Base-by-base conservation (phyloP, 1,140 invertebrate species). In the Brachionus rotundiformis region DNA sequence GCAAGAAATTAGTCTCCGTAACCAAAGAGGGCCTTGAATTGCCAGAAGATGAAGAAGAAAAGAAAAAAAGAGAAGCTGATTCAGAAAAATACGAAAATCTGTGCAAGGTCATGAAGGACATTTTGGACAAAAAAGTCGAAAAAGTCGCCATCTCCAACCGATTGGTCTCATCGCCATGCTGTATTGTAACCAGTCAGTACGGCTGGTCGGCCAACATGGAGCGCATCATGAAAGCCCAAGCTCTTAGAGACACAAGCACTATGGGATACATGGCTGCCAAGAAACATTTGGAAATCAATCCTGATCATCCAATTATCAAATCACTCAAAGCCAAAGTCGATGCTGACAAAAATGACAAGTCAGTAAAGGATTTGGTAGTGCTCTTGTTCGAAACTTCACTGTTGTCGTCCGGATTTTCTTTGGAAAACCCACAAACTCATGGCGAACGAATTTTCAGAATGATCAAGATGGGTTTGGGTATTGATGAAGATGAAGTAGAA, bases 181-280 rank as follows among this genome's bases (percentile, higher is more conserved):
- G 96, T 88, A 98, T 99, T 85, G 97, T 99, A 19, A 98, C 96
- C 13, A 95, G 94, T 13, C 95, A 98, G 87, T 98, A 96, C 87
- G 96, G 96, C 63, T 98, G 96, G 97, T 95, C 96, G 6, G 96
- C 96, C 4, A 99, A 99, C 89, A 99, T 99, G 96, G 97, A 99
- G 87, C 91, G 96, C 81, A 98, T 99, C 88, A 98, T 98, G 96
- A 98, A 98, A 88, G 96, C 96, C 0, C 95, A 98, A 87, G 95
- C 95, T 39, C 90, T 98, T 0, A 89, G 94, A 27, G 96, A 98
- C 85, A 94, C 94, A 0, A 94, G 94, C 23, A 98, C 96, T 76
- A 96, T 98, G 95, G 94, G 95, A 61, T 98, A 98, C 90, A 98
- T 98, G 96, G 93, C 95, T n/a, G 81, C 81, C 25, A 82, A 82